phyloP scores from a whole-genome alignment of 53 echinoderm and acorn worm genomes.

The Antedon mediterranea region DNA sequence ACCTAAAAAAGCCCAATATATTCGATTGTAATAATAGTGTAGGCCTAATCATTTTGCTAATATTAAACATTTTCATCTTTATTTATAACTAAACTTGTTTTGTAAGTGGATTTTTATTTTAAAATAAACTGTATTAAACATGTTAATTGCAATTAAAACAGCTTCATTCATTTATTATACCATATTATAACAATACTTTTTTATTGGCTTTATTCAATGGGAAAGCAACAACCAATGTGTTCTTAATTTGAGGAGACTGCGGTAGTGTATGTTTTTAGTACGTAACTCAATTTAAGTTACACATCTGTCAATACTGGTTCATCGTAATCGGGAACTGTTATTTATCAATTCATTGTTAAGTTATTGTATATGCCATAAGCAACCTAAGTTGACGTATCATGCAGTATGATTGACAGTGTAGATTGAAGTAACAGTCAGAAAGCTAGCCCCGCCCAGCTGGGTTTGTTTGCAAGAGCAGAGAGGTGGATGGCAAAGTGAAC shows the following conservation, averaged over 20 bases:
- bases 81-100: no score
- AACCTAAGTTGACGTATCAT: neutral
- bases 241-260: neutral
- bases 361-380: neutral
- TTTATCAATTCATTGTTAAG: neutral
- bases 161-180: no score
- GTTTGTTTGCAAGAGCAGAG: neutral
- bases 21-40: no score
- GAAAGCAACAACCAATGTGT: neutral
- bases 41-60: no score
- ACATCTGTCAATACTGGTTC: neutral
- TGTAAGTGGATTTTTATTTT: no score
- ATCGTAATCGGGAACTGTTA: neutral
- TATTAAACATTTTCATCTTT: no score
- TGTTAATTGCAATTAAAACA: no score
- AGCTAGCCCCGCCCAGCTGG: neutral
- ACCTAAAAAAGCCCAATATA: no score
- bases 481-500: neutral
- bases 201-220: no score
- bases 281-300: neutral
- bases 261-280: neutral
- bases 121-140: no score
- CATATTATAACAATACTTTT: no score
- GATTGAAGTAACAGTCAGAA: neutral
- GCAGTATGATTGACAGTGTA: neutral